Evolutionary conservation across 2,888 invertebrate species (phyloP).

Genomic region (Arge pagana): DNA sequence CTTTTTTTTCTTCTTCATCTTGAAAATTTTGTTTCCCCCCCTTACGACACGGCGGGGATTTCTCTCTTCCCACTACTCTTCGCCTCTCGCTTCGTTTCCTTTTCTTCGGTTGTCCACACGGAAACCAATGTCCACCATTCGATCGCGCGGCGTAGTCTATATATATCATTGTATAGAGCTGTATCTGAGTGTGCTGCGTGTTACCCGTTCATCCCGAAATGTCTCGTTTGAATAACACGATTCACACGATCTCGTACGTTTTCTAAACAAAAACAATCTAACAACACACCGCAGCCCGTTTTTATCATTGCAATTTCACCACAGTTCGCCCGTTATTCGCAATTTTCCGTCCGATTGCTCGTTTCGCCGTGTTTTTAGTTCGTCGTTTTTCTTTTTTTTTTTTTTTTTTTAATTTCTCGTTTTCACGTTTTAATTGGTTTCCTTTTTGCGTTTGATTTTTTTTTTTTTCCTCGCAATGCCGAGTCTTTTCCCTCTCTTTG

Average conservation of each 20-base stretch:
- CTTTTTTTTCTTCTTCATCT: constrained; percentile 14
- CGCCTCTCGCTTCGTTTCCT: no score
- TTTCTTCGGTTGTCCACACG: no score
- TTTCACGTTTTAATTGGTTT: constrained; percentile 2
- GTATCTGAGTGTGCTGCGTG: constrained; percentile 56
- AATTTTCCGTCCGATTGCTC: constrained; percentile 56
- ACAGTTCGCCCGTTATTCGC: constrained; percentile 57
- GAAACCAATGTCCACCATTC: constrained; percentile 22
- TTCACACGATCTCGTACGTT: background rate
- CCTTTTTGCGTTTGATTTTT: constrained; percentile 19
- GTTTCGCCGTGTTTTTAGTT: background rate
- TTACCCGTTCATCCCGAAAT: constrained; percentile 39
- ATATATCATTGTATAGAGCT: no score
- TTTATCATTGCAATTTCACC: constrained; percentile 45
- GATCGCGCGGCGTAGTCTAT: constrained; percentile 42
- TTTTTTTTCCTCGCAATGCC: constrained; percentile 27
- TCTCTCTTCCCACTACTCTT: no score
- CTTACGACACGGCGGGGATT: no score
- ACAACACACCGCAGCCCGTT: background rate
- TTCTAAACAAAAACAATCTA: background rate
- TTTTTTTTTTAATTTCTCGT: constrained; percentile 7
- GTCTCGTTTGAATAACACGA: constrained; percentile 7
- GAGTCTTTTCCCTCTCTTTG: constrained; percentile 25
- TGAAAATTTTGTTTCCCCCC: no score
- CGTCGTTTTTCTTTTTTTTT: constrained; percentile 16